These are phyloP conservation scores for Menidia beryllina DNA, from an alignment of 2,113 vertebrate species.

Conservation along the genomic window DNA sequence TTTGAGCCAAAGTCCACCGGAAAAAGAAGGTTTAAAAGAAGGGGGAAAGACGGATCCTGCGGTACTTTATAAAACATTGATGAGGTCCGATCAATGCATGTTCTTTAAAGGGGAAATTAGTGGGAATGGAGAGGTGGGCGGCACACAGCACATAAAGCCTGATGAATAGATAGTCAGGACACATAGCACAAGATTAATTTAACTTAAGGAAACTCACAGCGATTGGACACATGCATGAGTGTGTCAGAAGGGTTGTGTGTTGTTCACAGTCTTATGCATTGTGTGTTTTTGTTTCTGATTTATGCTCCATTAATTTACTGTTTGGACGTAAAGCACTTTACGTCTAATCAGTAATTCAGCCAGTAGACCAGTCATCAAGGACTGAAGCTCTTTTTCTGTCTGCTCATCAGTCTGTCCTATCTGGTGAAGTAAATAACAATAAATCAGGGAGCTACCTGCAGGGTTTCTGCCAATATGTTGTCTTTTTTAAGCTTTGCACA, in stretches of 20 bases:
- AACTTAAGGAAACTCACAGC: conserved; percentile 63
- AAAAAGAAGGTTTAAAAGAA: neutral
- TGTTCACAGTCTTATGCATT: neutral
- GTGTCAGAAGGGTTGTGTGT: neutral
- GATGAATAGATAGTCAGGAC: conserved; percentile 55
- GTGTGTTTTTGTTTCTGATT: conserved; percentile 11
- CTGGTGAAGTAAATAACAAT: conserved; percentile 38
- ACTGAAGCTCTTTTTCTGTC: neutral
- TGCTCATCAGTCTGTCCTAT: conserved; percentile 15
- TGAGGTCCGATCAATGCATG: conserved; percentile 54
- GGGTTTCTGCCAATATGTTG: conserved; percentile 21
- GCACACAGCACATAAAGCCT: conserved; percentile 62
- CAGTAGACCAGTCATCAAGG: conserved; percentile 41
- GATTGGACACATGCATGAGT: conserved; percentile 64
- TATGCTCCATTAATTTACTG: conserved; percentile 43
- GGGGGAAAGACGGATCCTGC: conserved; percentile 11
- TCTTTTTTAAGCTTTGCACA: conserved; percentile 38
- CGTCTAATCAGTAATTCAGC: conserved; percentile 31
- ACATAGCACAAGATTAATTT: conserved; percentile 67
- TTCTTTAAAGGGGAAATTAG: conserved; percentile 47
- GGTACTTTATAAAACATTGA: conserved; percentile 11
- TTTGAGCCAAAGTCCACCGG: conserved; percentile 9
- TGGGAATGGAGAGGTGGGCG: conserved; percentile 39
- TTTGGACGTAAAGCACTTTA: conserved; percentile 33
- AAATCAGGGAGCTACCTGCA: conserved; percentile 22